Percentiles rank a stretch among this genome's conserved stretches.
phyloP scores from a whole-genome alignment of 2,888 invertebrate species.

The Macrophya alboannulata region DNA sequence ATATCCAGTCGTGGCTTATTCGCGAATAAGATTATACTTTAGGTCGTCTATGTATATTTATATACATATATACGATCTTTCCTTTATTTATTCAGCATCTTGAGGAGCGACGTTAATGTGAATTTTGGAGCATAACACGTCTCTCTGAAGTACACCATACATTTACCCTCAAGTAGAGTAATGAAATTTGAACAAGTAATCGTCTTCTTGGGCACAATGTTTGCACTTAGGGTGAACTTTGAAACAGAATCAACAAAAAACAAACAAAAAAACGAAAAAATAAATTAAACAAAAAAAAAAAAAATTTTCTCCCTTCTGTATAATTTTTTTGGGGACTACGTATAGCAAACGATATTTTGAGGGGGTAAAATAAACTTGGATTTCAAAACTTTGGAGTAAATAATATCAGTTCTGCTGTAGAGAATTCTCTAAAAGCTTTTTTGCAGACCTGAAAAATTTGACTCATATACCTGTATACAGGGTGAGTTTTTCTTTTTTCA shows the following conservation, averaged over 20 bases:
- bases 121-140: constrained; percentile 19
- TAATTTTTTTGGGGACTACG: constrained; percentile 1
- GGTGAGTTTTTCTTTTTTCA: no score
- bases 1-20: neutral
- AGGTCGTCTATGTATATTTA: neutral
- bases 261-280: neutral
- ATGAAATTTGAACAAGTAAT: constrained; percentile 10
- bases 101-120: constrained; percentile 5
- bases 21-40: constrained; percentile 16
- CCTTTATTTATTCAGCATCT: constrained; percentile 31
- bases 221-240: neutral
- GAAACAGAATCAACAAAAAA: neutral
- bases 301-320: neutral
- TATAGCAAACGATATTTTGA: neutral
- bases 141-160: constrained; percentile 4
- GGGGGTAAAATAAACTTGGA: neutral
- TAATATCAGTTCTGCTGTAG: neutral
- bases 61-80: neutral
- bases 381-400: neutral
- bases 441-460: neutral
- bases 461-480: neutral
- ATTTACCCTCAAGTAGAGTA: neutral
- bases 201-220: neutral
- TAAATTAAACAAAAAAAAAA: neutral
- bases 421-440: neutral